Conservation (phyloP, 2,113 vertebrate species). For the Perca fluviatilis region DNA sequence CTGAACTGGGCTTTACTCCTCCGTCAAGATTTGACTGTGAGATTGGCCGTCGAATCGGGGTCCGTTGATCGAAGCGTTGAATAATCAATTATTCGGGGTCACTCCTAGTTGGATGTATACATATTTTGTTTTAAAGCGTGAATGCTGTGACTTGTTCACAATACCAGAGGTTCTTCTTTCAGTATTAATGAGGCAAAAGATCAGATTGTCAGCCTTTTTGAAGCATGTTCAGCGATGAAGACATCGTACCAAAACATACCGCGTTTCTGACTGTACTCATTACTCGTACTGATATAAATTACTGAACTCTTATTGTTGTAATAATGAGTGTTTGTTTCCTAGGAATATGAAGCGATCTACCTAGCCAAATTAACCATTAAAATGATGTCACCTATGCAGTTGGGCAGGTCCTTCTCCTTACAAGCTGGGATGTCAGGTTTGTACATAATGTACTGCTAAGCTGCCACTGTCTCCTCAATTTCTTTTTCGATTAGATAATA, state of each 20-base stretch:
- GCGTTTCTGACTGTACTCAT: neutral
- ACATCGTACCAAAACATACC: neutral
- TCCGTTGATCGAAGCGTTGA: too few relatives aligned
- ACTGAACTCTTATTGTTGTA: neutral
- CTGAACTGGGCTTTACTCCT: too few relatives aligned
- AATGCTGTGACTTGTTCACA: neutral
- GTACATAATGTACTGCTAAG: slow-evolving; percentile 1
- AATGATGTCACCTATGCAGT: slow-evolving; percentile 97
- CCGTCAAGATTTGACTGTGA: too few relatives aligned
- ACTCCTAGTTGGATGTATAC: neutral
- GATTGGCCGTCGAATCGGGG: too few relatives aligned
- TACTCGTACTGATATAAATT: neutral
- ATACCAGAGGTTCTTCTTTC: neutral
- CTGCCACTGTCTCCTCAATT: neutral
- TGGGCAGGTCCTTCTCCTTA: slow-evolving; percentile 92
- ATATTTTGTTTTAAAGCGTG: neutral
- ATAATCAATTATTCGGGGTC: too few relatives aligned
- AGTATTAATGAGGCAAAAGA: neutral
- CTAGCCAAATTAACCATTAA: slow-evolving; percentile 98
- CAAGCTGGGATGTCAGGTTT: slow-evolving; percentile 92
- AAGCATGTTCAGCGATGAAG: neutral
- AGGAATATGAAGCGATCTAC: slow-evolving; percentile 99
- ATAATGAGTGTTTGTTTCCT: slow-evolving; percentile 29
- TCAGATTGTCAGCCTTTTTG: neutral
- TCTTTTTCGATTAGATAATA: too few relatives aligned